Percentiles rank a stretch among this genome's conserved stretches.
phyloP scores from a whole-genome alignment of 2,888 invertebrate genomes.

The Amblyjoppa fuscipennis region DNA sequence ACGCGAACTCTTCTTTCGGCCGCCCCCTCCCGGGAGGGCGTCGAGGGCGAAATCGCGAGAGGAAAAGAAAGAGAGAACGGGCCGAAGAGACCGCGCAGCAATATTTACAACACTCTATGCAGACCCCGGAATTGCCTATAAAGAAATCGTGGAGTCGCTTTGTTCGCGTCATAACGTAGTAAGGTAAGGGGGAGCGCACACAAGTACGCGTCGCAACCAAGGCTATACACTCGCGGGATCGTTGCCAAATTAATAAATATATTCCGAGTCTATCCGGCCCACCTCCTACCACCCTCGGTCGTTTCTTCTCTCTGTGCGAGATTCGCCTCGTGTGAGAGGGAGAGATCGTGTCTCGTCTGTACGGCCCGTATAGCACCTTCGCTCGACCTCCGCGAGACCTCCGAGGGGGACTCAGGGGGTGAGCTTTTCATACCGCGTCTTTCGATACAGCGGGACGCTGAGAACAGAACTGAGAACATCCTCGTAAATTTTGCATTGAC shows the following conservation, averaged over 20 bases:
- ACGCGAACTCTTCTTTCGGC: slow-evolving; percentile 3
- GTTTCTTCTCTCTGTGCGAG: slow-evolving; percentile 46
- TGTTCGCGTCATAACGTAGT: slow-evolving; percentile 85
- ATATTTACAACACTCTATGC: slow-evolving; percentile 83
- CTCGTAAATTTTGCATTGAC: slow-evolving; percentile 80
- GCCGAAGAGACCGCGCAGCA: slow-evolving; percentile 61
- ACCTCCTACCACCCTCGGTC: slow-evolving; percentile 39
- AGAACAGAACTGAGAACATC: slow-evolving; percentile 61
- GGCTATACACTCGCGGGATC: slow-evolving; percentile 80
- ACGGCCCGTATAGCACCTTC: slow-evolving; percentile 30
- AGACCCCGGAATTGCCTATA: slow-evolving; percentile 84
- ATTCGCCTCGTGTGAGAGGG: slow-evolving; percentile 12
- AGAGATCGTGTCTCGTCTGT: slow-evolving; percentile 22
- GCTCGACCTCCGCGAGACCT: slow-evolving; percentile 35
- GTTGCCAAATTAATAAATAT: slow-evolving; percentile 85
- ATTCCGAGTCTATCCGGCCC: slow-evolving; percentile 79
- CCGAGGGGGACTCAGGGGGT: background rate
- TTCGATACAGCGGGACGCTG: slow-evolving; percentile 20
- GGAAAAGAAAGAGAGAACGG: slow-evolving; percentile 23
- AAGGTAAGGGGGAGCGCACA: slow-evolving; percentile 78
- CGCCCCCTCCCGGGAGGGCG: background rate
- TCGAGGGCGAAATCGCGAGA: slow-evolving; percentile 12
- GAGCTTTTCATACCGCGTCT: slow-evolving; percentile 57
- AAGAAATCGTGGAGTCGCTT: slow-evolving; percentile 84
- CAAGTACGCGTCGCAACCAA: slow-evolving; percentile 67